Conservation (phyloP, 1,140 invertebrate genomes). For the Neotoxoptera formosana region DNA sequence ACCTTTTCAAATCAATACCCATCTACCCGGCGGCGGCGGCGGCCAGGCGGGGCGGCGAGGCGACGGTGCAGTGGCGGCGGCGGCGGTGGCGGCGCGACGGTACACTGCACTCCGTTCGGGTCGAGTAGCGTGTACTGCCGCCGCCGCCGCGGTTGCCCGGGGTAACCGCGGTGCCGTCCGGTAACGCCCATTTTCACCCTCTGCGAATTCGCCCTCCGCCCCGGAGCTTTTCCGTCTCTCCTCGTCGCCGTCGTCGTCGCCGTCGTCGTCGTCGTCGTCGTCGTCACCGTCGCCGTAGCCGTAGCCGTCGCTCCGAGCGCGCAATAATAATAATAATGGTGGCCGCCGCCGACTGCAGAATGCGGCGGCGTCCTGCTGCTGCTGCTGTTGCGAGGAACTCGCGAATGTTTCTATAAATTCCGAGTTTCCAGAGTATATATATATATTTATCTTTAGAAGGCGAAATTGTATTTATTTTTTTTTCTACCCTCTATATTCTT, state of each 20-base stretch:
- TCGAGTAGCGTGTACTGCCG: background rate
- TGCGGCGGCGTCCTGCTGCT: background rate
- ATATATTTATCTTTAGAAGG: conserved; percentile 15
- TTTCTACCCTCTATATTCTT: background rate
- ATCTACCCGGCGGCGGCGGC: background rate
- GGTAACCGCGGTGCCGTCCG: background rate
- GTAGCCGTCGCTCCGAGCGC: conserved; percentile 5
- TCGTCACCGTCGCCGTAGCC: background rate
- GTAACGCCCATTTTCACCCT: conserved; percentile 18
- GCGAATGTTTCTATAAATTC: conserved; percentile 8
- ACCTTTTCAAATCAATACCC: conserved; percentile 56
- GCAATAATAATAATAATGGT: conserved; percentile 38
- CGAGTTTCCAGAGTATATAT: background rate
- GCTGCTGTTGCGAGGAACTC: background rate
- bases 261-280: too few relatives aligned
- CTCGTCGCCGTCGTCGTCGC: background rate
- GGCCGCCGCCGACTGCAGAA: background rate
- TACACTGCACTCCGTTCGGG: conserved; percentile 20
- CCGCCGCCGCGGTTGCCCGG: background rate
- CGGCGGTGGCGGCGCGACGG: background rate
- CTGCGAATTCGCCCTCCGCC: background rate
- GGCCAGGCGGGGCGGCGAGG: background rate
- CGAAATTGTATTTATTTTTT: conserved; percentile 49
- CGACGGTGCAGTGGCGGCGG: background rate
- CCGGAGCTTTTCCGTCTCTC: conserved; percentile 11